Base-by-base conservation (phyloP, 1,140 invertebrate species). In the Bacillus rossius region DNA sequence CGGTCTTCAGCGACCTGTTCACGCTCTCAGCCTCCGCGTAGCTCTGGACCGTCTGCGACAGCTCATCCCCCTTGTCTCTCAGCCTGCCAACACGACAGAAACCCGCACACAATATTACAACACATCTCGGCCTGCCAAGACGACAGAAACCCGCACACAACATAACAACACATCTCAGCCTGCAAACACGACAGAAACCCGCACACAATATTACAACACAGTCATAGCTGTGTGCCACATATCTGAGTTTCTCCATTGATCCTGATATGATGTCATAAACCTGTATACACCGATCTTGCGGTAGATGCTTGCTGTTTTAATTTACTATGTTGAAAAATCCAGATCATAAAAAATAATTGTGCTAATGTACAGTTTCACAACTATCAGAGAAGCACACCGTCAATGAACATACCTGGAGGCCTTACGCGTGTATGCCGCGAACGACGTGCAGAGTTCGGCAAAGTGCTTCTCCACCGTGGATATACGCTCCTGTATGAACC, bases 11-110 rank as follows among this genome's bases (percentile, higher is more conserved):
- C 2, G 40, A 29, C 16, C 16, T 57, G 43, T 57, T 57, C 20
- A 57, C 55, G 41, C 49, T 48, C 37, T 57, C 55, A 29, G 55
- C 22, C 37, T 57, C 47, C 37, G 55, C 41, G 37, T 57, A 57
- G 25, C 49, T 38, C 37, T 57, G 26, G 5, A 57, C 22, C 17
- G 16, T 26, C 34, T 48, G 34, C 19, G 43, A 43, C 16, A 49
- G n/a, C 25, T 49, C 55, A 43, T 57, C 55, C 29, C 22, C 25
- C 26, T 37, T 57, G 29, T 57, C 55, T 49, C 55, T 13, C 26
- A 57, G 29, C 22, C 53, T 55, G 22, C 13, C 22, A 54, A 23
- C 23, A 23, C 8, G 2, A 37, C 17, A 29, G 19, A 29, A 1
- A 52, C 19, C 0, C 14, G 4, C 20, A 38, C 34, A 2, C 20